phyloP scores from a whole-genome alignment of 2,797 vertebrate genomes.

The Synanceia verrucosa region DNA sequence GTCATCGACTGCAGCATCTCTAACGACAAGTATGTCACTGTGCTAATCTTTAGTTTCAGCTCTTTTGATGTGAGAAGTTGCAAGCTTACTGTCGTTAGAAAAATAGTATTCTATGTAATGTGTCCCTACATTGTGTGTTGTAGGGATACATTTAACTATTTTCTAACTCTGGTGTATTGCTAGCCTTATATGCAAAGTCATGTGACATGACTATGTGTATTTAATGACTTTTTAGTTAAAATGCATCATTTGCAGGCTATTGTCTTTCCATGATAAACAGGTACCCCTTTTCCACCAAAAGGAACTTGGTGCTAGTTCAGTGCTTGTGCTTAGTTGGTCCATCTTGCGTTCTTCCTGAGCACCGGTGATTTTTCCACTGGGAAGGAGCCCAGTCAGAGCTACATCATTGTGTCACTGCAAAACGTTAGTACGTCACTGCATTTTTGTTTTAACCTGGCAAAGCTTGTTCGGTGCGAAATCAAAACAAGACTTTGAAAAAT shows the following conservation, averaged over 20 bases:
- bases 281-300: not conserved
- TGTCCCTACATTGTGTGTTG: not conserved
- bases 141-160: not conserved
- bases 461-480: too few relatives aligned
- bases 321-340: too few relatives aligned
- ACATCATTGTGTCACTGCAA: too few relatives aligned
- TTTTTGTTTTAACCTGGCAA: too few relatives aligned
- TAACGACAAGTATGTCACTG: constrained; percentile 92
- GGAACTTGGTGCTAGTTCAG: too few relatives aligned
- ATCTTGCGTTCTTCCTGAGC: too few relatives aligned
- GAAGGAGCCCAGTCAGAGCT: too few relatives aligned
- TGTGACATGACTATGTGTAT: not conserved
- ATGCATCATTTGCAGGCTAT: not conserved
- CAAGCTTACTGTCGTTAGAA: not conserved
- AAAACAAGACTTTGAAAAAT: too few relatives aligned
- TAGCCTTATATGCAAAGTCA: not conserved
- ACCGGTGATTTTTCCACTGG: too few relatives aligned
- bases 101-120: too few relatives aligned
- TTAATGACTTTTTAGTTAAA: not conserved
- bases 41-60: not conserved
- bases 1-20: constrained; percentile 99
- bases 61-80: not conserved
- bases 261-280: too few relatives aligned
- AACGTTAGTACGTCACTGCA: too few relatives aligned
- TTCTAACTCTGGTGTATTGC: not conserved